These are phyloP conservation scores for Pecten maximus DNA, from an alignment of 2,888 invertebrate genomes.

Conservation along the genomic window DNA sequence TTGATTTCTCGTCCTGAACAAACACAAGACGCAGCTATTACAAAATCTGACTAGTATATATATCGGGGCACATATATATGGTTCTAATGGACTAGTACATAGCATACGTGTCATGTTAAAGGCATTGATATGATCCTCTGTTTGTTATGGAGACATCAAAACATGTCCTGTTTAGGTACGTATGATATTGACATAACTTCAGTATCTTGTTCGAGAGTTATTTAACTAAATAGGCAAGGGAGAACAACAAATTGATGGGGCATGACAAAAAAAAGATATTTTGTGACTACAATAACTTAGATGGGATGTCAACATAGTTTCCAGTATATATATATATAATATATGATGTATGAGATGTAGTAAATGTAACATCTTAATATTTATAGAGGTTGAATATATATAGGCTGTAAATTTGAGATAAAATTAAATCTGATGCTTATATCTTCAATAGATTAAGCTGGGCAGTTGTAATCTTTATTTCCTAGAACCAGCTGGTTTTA, in stretches of 20 bases:
- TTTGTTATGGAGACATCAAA: conserved; percentile 4
- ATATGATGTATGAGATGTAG: too few relatives aligned
- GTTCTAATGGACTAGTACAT: not conserved
- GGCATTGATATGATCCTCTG: not conserved
- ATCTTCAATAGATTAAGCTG: too few relatives aligned
- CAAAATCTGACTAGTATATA: conserved; percentile 1
- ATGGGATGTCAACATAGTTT: not conserved
- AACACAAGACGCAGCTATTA: not conserved
- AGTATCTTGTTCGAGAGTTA: not conserved
- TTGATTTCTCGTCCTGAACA: not conserved
- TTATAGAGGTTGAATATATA: not conserved
- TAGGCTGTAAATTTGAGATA: too few relatives aligned
- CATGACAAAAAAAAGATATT: not conserved
- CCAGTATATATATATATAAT: too few relatives aligned
- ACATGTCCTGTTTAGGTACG: not conserved
- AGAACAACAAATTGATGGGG: not conserved
- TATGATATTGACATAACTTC: not conserved
- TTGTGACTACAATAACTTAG: not conserved
- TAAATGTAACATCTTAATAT: too few relatives aligned
- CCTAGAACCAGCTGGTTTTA: too few relatives aligned
- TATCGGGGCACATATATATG: not conserved
- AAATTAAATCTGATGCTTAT: too few relatives aligned
- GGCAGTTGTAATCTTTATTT: too few relatives aligned
- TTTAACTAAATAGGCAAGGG: not conserved
- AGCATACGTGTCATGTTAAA: not conserved